Evolutionary conservation across 2,797 vertebrate species (phyloP).

Genomic region (Cynodonichthys magdalenae): DNA sequence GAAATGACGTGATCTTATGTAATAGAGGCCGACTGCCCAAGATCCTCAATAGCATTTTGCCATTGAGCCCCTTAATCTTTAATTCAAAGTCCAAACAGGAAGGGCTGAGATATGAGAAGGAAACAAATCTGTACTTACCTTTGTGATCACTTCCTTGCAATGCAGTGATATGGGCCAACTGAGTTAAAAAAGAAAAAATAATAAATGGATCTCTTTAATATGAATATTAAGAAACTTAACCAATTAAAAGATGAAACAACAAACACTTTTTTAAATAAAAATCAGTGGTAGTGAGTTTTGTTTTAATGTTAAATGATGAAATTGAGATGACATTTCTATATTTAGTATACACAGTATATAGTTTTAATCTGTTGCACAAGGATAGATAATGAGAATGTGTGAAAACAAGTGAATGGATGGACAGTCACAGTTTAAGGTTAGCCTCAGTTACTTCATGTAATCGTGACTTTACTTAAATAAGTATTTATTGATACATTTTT

Average conservation of each 20-base stretch:
- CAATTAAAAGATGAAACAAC: not conserved
- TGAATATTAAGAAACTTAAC: not conserved
- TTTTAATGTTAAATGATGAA: too few relatives aligned
- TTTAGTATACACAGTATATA: too few relatives aligned
- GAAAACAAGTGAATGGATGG: too few relatives aligned
- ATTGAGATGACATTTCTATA: too few relatives aligned
- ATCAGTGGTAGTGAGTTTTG: too few relatives aligned
- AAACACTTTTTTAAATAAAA: not conserved
- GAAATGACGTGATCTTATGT: not conserved
- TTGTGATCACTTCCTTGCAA: constrained; percentile 86
- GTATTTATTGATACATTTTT: too few relatives aligned
- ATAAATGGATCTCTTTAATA: not conserved
- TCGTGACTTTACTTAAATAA: too few relatives aligned
- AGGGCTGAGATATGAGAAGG: not conserved
- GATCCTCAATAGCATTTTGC: not conserved
- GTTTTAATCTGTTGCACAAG: too few relatives aligned
- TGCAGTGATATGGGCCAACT: constrained; percentile 90
- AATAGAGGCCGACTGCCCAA: not conserved
- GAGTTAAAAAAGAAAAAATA: constrained; percentile 50
- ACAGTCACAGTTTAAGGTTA: too few relatives aligned
- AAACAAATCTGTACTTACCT: constrained; percentile 78
- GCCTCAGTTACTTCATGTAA: too few relatives aligned
- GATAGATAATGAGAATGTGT: too few relatives aligned
- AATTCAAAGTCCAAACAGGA: not conserved
- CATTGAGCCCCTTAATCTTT: not conserved